phyloP scores from a whole-genome alignment of 2,797 vertebrate species.

The Pelodytes ibericus region DNA sequence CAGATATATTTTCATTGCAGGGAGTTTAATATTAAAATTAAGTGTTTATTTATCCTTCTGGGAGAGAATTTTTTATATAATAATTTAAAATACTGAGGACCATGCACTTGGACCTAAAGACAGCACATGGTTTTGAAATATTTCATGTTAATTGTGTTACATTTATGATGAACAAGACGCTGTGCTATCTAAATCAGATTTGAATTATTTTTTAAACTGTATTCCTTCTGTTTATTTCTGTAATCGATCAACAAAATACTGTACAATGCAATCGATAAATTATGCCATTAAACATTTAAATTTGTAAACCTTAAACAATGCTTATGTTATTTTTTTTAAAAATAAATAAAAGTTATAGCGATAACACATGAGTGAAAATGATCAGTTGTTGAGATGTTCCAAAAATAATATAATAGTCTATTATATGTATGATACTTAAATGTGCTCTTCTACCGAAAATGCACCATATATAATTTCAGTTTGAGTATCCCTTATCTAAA shows the following conservation, averaged over 20 bases:
- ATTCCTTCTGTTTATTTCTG: conserved; percentile 47
- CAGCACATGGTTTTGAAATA: conserved; percentile 44
- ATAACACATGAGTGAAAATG: no score
- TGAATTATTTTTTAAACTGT: conserved; percentile 47
- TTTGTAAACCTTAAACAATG: conserved; percentile 28
- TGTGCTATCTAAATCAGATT: conserved; percentile 43
- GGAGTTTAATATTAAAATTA: conserved; percentile 49
- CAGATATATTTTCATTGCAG: conserved; percentile 57
- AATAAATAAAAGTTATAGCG: not conserved
- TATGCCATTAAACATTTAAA: conserved; percentile 54
- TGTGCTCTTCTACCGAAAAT: no score
- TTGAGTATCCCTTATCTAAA: no score
- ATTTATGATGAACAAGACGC: conserved; percentile 19
- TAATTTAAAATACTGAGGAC: conserved; percentile 48
- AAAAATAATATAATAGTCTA: no score
- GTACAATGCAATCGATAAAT: conserved; percentile 50
- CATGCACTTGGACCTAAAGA: conserved; percentile 49
- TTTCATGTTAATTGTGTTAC: conserved; percentile 22
- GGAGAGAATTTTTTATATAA: conserved; percentile 23
- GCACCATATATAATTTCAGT: no score
- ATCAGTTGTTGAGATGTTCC: no score
- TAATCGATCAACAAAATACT: conserved; percentile 38
- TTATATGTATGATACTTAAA: no score
- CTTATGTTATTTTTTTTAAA: not conserved
- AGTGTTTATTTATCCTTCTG: conserved; percentile 45